Conservation (phyloP, 1,140 invertebrate species). For the Thaumatotibia leucotreta region DNA sequence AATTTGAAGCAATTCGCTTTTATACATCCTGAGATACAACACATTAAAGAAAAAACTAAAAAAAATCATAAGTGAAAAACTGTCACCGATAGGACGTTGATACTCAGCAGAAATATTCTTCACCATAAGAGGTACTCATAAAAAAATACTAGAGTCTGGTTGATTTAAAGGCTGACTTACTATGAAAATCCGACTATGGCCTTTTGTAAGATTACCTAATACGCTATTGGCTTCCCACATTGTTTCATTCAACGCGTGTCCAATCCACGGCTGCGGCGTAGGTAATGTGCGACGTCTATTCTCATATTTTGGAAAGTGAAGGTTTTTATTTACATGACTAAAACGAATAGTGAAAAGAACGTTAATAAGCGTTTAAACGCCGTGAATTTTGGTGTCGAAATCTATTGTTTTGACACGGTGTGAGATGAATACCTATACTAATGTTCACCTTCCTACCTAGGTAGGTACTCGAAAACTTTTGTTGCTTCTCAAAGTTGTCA, state of each 20-base stretch:
- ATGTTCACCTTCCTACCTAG: neutral
- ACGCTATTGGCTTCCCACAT: conserved; percentile 16
- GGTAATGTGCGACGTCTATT: conserved; percentile 31
- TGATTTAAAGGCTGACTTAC: too few species aligned
- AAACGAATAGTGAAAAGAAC: conserved; percentile 30
- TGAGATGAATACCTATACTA: neutral
- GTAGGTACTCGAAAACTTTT: neutral
- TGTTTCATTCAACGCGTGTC: conserved; percentile 16
- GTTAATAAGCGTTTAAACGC: conserved; percentile 29
- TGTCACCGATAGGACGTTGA: too few species aligned
- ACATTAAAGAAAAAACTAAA: too few species aligned
- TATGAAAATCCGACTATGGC: too few species aligned
- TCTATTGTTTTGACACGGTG: conserved; percentile 26
- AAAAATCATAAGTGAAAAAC: too few species aligned
- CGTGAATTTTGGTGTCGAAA: conserved; percentile 40
- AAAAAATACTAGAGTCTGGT: too few species aligned
- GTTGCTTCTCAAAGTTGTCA: neutral
- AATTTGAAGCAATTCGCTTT: too few species aligned
- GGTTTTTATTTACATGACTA: conserved; percentile 60
- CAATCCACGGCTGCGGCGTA: conserved; percentile 38
- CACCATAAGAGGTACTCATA: too few species aligned
- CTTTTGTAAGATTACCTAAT: neutral
- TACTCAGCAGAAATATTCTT: too few species aligned
- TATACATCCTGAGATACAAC: too few species aligned
- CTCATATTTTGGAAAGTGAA: conserved; percentile 72